Base-by-base conservation (phyloP, 2,113 vertebrate species). In the Henicopernis longicauda region DNA sequence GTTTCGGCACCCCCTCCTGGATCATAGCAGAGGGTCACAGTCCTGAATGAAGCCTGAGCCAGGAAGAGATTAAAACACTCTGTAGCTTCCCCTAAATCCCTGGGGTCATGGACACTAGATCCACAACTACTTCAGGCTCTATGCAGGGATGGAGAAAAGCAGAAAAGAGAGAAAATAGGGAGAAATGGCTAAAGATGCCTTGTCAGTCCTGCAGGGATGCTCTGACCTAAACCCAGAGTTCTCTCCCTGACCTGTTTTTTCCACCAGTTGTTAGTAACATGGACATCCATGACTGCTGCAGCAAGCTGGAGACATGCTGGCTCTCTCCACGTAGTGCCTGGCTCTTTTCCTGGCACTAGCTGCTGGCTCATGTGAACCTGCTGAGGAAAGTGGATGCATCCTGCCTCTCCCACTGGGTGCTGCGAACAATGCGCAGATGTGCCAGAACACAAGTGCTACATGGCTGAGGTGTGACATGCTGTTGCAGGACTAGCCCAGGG, bases 391-490 rank as follows among this genome's bases (percentile, higher is more conserved):
- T 0, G 11, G 55, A 14, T 0, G 1, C 47, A 44, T 67, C 54
- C 66, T 42, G 34, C n/a, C 16, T 47, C 8, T 65, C 16, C 2
- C 40, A 5, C 5, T 0, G 1, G 52, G 14, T 61, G 66, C 45
- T 67, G 40, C 0, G 15, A 21, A 16, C 18, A 2, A 17, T 5
- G 32, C 34, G 20, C 34, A 32, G 21, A 22, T 29, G n/a, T 59
- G 50, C 58, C 0, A 2, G 42, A 52, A 17, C 25, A 32, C 0
- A 2, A 22, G 52, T 11, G 15, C 40, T 32, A 3, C 10, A 0
- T 9, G 55, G 66, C 18, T 1, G 9, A 66, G 55, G 15, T 1
- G 4, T 21, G 52, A 45, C 0, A 5, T 22, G 71, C 27, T 13
- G 17, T 12, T 40, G 52, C 44, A 78, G 50, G 58, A 36, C 21